Evolutionary conservation across 2,113 vertebrate species (phyloP), one percentile per base, ranked within the genome.

Genomic region (Pygoscelis antarcticus): DNA sequence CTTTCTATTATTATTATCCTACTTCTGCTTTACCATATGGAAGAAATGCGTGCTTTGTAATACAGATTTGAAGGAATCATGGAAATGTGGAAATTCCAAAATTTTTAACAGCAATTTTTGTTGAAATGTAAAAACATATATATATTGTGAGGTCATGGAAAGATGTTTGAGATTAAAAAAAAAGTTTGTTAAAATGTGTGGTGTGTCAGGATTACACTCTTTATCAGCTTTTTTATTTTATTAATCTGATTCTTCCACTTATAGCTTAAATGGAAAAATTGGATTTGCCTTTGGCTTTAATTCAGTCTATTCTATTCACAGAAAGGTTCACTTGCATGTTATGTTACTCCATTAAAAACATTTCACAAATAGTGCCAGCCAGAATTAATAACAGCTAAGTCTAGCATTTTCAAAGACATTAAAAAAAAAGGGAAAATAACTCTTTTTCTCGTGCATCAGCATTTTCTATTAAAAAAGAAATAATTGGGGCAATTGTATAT

Each of bases 361-460:
- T 75, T 75, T 91, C 51, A 54, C 47, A 58, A 49, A 36, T 51
- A 69, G n/a, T 89, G 60, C 61, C 89, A 94, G 61, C 21, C 69
- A 94, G 62, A 84, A 84, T 84, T 77, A 96, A 78, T 60, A 66
- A 78, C 69, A 82, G 77, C 87, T 55, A 91, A 87, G 83, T 47
- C 65, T 78, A 84, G 55, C 77, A 38, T 91, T 96, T 94, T 60
- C 42, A 82, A 68, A 92, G 30, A 69, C 65, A 68, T 51, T 51
- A 7, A 5, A 32, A 40, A 69, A 38, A 42, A 42, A 34, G 11
- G 16, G 9, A 74, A 90, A 93, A 91, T 29, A 84, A 44, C 20
- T 7, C 7, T 40, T 70, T 79, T 93, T 89, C 57, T 82, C 2
- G 2, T 89, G 38, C 83, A 88, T 94, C 96, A 96, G 90, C 49